Evolutionary conservation across 2,888 invertebrate genomes (phyloP), one percentile per base, ranked within the genome.

Genomic region (Phyllotreta striolata): DNA sequence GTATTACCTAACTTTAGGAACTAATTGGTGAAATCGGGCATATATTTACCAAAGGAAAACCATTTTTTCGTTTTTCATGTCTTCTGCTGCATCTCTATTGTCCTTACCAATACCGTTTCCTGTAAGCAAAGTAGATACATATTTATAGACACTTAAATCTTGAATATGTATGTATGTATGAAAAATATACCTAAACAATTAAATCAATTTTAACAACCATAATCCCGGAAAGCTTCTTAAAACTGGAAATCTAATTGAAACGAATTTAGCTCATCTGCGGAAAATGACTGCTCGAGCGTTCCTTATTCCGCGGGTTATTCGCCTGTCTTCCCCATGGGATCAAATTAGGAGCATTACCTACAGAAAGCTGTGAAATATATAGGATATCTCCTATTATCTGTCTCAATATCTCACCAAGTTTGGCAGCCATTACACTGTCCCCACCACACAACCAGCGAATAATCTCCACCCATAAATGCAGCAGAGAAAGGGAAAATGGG

Each of bases 351-450:
- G 78, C 78, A 79, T 80, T 80, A 79, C 78, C 73, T 75, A 77
- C 77, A 77, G 76, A 77, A 76, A 76, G 77, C 78, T 77, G 72
- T 72, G 73, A 73, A 76, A 80, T 79, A 79, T 24, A 80, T 79
- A 79, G 78, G 80, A 79, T 80, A 80, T 78, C 79, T 80, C 78
- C 77, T 77, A 78, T 79, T 80, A 80, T 79, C 78, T 77, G 77
- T 76, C 76, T 77, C 77, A 72, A 74, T 78, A 74, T 76, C 77
- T 78, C 78, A 77, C 78, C 76, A 76, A 68, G 70, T 69, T 75
- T 76, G 80, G 80, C 80, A 79, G 80, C 80, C 80, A 80, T 80
- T 79, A 80, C 79, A 76, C 78, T 76, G 71, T 74, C 76, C 79
- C 79, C 75, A 73, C 78, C 74, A 67, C 68, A 70, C 75, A 76